phyloP scores from a whole-genome alignment of 2,888 invertebrate genomes.

The Heliconius ismenius region DNA sequence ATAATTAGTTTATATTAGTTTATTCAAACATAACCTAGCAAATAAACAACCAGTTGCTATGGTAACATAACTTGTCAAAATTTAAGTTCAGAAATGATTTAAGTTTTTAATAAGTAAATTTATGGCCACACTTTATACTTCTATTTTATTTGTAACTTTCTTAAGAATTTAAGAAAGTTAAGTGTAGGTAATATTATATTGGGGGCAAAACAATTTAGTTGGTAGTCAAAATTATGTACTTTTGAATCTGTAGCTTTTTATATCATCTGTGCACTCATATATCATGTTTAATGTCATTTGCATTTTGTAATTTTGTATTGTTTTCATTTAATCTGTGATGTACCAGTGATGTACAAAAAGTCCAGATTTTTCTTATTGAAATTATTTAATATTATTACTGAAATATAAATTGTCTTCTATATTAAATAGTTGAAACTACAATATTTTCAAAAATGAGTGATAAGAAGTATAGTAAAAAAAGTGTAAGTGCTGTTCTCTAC shows the following conservation, averaged over 20 bases:
- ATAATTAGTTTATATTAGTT: background rate
- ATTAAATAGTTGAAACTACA: background rate
- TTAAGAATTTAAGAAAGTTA: background rate
- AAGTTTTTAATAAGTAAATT: background rate
- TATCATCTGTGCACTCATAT: background rate
- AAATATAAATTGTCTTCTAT: background rate
- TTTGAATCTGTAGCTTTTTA: background rate
- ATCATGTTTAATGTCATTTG: background rate
- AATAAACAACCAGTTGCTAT: conserved; percentile 61
- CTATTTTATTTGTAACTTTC: background rate
- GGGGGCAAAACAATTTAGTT: background rate
- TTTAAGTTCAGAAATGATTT: background rate
- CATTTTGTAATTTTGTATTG: background rate
- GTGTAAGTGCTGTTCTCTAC: conserved; percentile 57
- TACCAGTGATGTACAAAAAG: background rate
- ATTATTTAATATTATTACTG: background rate
- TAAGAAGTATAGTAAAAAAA: conserved; percentile 67
- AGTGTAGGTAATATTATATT: background rate
- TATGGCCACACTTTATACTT: background rate
- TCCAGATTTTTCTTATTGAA: background rate
- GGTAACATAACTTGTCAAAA: conserved; percentile 48
- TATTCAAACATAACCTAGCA: conserved; percentile 51
- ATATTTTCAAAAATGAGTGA: conserved; percentile 61
- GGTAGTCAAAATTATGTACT: background rate
- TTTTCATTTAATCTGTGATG: background rate